phyloP scores from a whole-genome alignment of 1,140 invertebrate genomes.

The Megalopta genalis region DNA sequence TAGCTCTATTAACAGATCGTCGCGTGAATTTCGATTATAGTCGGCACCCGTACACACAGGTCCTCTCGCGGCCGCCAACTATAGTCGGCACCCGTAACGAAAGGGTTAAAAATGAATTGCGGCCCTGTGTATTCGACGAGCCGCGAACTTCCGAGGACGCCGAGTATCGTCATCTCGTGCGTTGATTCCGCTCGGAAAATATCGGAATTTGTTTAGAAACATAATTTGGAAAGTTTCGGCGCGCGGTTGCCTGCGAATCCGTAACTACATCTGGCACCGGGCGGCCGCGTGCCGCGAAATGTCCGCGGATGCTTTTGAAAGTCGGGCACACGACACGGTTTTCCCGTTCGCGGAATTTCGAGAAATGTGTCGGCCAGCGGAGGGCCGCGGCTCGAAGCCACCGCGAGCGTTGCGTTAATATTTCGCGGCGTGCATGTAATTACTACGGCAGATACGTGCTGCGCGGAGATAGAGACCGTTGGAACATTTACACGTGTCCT shows the following conservation, averaged over 20 bases:
- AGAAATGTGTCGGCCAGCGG: not conserved
- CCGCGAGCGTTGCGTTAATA: slow-evolving; percentile 2
- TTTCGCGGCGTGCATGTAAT: slow-evolving; percentile 1
- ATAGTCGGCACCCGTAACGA: too few relatives aligned
- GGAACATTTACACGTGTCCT: not conserved
- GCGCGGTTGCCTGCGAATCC: too few relatives aligned
- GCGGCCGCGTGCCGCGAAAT: not conserved
- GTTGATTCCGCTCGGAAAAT: not conserved
- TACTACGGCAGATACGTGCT: not conserved
- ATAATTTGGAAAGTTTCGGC: not conserved
- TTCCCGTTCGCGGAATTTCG: not conserved
- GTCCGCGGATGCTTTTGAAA: not conserved
- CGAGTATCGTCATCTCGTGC: too few relatives aligned
- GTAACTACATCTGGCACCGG: too few relatives aligned
- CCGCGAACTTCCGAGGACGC: too few relatives aligned
- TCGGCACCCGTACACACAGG: too few relatives aligned
- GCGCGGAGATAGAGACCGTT: not conserved
- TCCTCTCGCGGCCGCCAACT: too few relatives aligned
- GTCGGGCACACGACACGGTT: not conserved
- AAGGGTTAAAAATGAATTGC: too few relatives aligned
- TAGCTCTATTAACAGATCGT: too few relatives aligned
- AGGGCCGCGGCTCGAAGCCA: not conserved
- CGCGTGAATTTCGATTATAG: too few relatives aligned
- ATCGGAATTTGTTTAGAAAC: not conserved
- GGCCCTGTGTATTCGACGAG: too few relatives aligned